phyloP scores from a whole-genome alignment of 2,113 vertebrate genomes.

The Lanius ludovicianus region DNA sequence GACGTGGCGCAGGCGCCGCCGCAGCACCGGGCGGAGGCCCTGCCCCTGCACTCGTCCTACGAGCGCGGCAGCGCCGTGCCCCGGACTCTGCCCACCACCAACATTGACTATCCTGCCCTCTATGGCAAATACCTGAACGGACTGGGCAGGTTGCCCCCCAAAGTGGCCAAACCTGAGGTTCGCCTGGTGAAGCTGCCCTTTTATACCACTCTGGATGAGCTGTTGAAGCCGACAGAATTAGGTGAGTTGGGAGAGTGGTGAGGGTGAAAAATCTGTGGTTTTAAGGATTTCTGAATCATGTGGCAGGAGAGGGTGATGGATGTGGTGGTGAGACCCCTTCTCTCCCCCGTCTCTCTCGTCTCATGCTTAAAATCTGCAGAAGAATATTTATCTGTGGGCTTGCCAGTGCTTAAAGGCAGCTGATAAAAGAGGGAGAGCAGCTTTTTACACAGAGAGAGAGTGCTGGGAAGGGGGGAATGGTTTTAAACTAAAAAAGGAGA shows the following conservation, averaged over 20 bases:
- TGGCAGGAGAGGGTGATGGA: background rate
- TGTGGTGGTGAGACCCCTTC: accelerated
- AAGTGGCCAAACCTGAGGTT: constrained; percentile 82
- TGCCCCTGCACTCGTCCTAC: constrained; percentile 78
- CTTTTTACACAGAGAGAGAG: background rate
- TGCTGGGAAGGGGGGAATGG: background rate
- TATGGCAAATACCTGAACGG: constrained; percentile 95
- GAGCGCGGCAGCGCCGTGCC: constrained; percentile 67
- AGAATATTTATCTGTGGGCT: background rate
- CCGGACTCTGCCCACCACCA: constrained; percentile 66
- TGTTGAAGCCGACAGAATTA: constrained; percentile 92
- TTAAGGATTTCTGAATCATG: accelerated
- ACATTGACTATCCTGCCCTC: constrained; percentile 78
- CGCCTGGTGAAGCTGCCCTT: constrained; percentile 93
- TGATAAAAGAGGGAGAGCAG: background rate
- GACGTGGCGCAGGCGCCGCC: constrained; percentile 61
- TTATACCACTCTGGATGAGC: constrained; percentile 92
- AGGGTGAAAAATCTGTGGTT: accelerated
- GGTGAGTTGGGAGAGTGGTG: constrained; percentile 64
- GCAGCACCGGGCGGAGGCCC: constrained; percentile 78
- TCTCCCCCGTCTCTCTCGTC: background rate
- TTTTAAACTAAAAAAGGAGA: background rate
- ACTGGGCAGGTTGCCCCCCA: constrained; percentile 84
- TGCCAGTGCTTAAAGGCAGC: background rate
- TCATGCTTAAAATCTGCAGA: background rate